Base-by-base conservation (phyloP, 2,888 invertebrate species). In the Mellilla xanthometata region DNA sequence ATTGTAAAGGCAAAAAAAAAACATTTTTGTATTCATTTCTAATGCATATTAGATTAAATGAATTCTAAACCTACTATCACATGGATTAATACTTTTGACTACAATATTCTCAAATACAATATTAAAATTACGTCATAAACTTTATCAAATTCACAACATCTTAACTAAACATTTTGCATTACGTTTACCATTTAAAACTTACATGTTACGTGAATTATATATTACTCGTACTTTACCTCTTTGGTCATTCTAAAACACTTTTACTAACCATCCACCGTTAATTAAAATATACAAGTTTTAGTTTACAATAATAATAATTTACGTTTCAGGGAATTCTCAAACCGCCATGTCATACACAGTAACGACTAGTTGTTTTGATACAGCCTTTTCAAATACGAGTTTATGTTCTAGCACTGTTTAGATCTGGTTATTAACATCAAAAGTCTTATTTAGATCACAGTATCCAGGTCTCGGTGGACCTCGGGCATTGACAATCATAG, bases 401-500 rank as follows among this genome's bases (percentile, higher is more conserved):
- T 65, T 62, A 65, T 60, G 56, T 61, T 60, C 65, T 68, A 73
- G 76, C 79, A 80, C 76, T 75, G 73, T 76, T 72, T 58, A 76
- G 73, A 79, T 75, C 72, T 68, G 63, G 64, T 57, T 67, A 73
- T 55, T 72, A 67, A 50, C 66, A 69, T 64, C 62, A 68, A 68
- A 75, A 82, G 81, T 86, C 83, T 83, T 86, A 79, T 73, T 89
- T 90, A 90, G 70, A 90, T 90, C 90, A 90, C 90, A 90, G 90
- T 83, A 82, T 89, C 86, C 60, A 88, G 88, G 84, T 84, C 86
- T 65, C 62, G 62, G 41, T 65, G 72, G 81, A 85, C 88, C 88
- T 77, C 76, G 56, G 77, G 76, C 76, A 88, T 85, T 83, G 89
- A 79, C 81, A 82, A 92, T 92, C 92, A 92, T 90, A 92, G 92